Conservation (phyloP, 2,888 invertebrate genomes). For the Cosmorhoe ocellata region DNA sequence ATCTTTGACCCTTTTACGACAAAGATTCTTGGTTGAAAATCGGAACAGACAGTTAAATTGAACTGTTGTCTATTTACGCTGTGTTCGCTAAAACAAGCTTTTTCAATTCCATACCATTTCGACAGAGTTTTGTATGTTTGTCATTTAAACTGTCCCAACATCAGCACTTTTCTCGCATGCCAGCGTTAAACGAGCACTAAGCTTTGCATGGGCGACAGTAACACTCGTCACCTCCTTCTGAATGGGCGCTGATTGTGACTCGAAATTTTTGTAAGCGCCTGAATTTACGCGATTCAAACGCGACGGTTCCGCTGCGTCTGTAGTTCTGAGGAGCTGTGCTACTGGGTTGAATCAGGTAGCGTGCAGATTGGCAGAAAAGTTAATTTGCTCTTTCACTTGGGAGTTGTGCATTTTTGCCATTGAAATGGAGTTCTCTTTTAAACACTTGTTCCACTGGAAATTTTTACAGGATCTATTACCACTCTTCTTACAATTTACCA, state of each 20-base stretch:
- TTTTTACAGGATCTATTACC: no score
- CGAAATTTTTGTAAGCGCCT: conserved; percentile 53
- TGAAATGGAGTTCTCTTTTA: no score
- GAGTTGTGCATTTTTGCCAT: no score
- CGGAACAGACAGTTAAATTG: no score
- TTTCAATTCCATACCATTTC: not conserved
- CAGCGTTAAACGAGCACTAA: conserved; percentile 15
- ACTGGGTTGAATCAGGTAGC: conserved; percentile 25
- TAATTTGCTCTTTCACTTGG: not conserved
- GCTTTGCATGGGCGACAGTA: conserved; percentile 16
- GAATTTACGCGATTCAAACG: conserved; percentile 53
- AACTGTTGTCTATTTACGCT: no score
- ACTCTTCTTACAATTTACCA: no score
- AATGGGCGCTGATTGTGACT: conserved; percentile 60
- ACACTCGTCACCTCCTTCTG: conserved; percentile 33
- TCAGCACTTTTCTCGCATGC: conserved; percentile 10
- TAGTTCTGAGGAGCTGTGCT: conserved; percentile 44
- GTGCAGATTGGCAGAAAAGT: conserved; percentile 19
- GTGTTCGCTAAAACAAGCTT: no score
- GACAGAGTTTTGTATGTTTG: not conserved
- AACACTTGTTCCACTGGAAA: no score
- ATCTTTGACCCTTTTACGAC: no score
- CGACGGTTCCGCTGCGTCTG: conserved; percentile 42
- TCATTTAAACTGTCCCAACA: conserved; percentile 2
- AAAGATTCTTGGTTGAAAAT: no score